Evolutionary conservation across 1,140 invertebrate species (phyloP).

Genomic region (Drosophila sechellia): DNA sequence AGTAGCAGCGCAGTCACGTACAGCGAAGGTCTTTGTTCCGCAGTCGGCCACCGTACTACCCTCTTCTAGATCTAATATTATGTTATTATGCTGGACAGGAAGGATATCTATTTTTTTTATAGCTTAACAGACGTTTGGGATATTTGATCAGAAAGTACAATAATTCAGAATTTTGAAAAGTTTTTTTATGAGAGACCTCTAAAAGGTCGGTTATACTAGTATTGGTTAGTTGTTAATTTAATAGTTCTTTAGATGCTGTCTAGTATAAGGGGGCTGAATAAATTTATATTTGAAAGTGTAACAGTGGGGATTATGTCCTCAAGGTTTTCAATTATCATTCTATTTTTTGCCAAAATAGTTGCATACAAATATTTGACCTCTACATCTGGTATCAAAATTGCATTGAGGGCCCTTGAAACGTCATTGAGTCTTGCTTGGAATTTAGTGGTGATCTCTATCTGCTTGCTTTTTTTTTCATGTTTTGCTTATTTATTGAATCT

Average conservation of each 20-base stretch:
- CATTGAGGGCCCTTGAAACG: too few species aligned
- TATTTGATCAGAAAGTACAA: slow-evolving; percentile 1
- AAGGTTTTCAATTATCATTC: not conserved
- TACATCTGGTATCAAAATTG: not conserved
- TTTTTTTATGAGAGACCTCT: not conserved
- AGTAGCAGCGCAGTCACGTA: too few species aligned
- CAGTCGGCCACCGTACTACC: too few species aligned
- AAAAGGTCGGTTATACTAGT: not conserved
- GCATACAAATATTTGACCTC: not conserved
- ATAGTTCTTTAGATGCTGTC: not conserved
- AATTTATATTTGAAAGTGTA: not conserved
- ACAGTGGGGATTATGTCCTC: not conserved
- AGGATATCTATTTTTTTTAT: not conserved
- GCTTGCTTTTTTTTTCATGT: not conserved
- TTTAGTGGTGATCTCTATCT: not conserved
- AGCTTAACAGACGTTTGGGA: not conserved
- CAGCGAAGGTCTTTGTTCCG: too few species aligned
- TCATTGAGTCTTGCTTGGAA: too few species aligned
- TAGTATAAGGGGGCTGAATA: slow-evolving; percentile 1
- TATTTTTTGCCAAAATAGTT: slow-evolving; percentile 1
- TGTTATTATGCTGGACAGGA: not conserved
- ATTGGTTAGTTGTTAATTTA: not conserved
- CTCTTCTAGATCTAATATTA: too few species aligned
- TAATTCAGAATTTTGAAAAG: not conserved
- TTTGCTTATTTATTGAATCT: too few species aligned